Percentiles rank a stretch among this genome's conserved stretches.
These are phyloP conservation scores for Luidia sarsii DNA, from an alignment of 53 echinoderm and acorn worm species.

Conservation along the genomic window DNA sequence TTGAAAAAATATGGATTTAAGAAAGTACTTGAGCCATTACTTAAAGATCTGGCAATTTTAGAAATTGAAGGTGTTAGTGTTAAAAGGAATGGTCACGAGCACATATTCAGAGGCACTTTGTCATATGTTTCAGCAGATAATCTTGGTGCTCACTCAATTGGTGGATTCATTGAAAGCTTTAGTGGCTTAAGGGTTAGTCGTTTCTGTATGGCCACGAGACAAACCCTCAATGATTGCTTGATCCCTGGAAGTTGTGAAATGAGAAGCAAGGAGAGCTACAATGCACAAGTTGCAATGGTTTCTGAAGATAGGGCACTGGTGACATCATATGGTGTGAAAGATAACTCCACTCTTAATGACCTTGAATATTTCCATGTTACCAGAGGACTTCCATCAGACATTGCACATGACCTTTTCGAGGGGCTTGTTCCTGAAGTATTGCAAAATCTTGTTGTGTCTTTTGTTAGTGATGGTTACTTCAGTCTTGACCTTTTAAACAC, in stretches of 20 bases:
- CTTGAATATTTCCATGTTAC: conserved; percentile 54
- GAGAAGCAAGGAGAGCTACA: conserved; percentile 35
- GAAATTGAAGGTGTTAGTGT: conserved; percentile 28
- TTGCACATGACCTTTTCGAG: conserved; percentile 61
- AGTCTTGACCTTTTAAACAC: conserved; percentile 24
- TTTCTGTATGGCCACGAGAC: conserved; percentile 40
- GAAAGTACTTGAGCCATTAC: conserved; percentile 28
- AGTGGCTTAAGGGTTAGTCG: conserved; percentile 45
- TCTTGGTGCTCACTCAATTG: conserved; percentile 62
- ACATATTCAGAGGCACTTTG: conserved; percentile 52
- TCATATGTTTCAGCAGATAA: conserved; percentile 64
- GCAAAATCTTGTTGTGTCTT: conserved; percentile 8
- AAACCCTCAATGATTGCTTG: conserved; percentile 12
- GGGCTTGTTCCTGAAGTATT: conserved; percentile 54
- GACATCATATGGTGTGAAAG: conserved; percentile 49
- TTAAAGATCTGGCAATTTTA: conserved; percentile 13
- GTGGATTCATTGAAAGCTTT: conserved; percentile 60
- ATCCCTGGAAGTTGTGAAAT: neutral
- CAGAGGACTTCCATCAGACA: conserved; percentile 45
- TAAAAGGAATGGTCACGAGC: conserved; percentile 18
- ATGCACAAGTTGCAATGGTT: conserved; percentile 40
- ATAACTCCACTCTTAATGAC: conserved; percentile 33
- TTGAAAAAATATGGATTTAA: conserved; percentile 41
- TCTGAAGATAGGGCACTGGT: conserved; percentile 19
- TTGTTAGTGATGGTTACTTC: conserved; percentile 41